phyloP scores from a whole-genome alignment of 2,888 invertebrate genomes.

The Parelbella ahira region DNA sequence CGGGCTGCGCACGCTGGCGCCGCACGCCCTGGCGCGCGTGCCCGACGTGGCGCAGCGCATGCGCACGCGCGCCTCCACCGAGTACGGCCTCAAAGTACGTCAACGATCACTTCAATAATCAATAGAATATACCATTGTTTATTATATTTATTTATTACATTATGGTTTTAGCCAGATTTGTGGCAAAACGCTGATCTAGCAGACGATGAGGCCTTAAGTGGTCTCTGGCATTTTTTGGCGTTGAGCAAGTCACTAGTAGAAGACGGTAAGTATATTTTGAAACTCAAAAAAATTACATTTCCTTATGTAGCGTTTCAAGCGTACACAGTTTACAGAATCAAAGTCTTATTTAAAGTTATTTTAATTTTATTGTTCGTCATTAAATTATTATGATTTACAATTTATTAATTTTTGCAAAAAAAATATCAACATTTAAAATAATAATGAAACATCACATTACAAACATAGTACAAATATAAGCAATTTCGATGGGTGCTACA shows the following conservation, averaged over 20 bases:
- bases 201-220: conserved; percentile 86
- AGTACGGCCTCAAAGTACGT: conserved; percentile 89
- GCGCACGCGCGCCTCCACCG: conserved; percentile 84
- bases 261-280: conserved; percentile 70
- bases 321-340: too few species aligned
- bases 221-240: conserved; percentile 92
- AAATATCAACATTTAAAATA: too few species aligned
- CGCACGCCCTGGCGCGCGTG: conserved; percentile 71
- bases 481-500: too few species aligned
- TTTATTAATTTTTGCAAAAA: too few species aligned
- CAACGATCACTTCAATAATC: not conserved
- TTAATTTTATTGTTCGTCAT: too few species aligned
- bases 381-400: too few species aligned
- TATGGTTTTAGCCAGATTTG: conserved; percentile 81
- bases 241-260: conserved; percentile 85
- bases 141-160: not conserved
- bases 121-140: not conserved
- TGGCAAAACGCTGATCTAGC: conserved; percentile 90
- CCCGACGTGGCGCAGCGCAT: conserved; percentile 88
- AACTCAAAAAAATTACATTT: too few species aligned
- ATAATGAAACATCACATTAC: too few species aligned
- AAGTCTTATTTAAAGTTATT: too few species aligned
- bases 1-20: conserved; percentile 65
- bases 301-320: too few species aligned
- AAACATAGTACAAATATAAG: too few species aligned